These are phyloP conservation scores for Octomys mimax DNA, from an alignment of 2,797 vertebrate species.

Conservation along the genomic window DNA sequence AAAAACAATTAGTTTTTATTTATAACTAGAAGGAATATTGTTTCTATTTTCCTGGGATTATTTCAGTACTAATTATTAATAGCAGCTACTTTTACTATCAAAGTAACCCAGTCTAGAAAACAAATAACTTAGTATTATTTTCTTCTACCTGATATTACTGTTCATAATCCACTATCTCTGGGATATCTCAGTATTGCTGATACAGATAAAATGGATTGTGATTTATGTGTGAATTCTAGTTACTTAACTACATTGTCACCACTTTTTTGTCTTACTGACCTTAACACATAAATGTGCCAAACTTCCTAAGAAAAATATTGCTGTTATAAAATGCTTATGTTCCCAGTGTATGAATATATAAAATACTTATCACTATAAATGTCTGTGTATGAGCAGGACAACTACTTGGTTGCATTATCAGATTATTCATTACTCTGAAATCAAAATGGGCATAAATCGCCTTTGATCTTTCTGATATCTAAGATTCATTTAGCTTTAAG, in stretches of 20 bases:
- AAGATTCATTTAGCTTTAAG: neutral
- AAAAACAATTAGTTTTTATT: conserved; percentile 6
- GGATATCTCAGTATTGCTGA: neutral
- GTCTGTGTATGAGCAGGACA: neutral
- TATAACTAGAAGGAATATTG: neutral
- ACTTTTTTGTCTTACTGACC: neutral
- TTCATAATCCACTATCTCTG: neutral
- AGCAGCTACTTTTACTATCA: neutral
- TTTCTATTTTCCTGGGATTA: neutral
- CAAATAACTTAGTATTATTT: neutral
- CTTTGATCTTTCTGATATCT: neutral
- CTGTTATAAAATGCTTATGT: neutral
- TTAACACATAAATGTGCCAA: neutral
- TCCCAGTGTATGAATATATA: neutral
- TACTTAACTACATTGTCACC: neutral
- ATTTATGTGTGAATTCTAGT: neutral
- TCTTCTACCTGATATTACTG: neutral
- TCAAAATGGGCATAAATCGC: neutral
- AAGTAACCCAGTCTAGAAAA: neutral
- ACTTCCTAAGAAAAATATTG: neutral
- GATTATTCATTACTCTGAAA: neutral
- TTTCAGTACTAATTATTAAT: neutral
- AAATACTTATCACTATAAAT: neutral
- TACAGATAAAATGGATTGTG: neutral
- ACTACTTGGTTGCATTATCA: neutral